A percentile compares a stretch with the other conserved stretches of the same genome.
These are phyloP conservation scores for Bergia puertoricense DNA, from an alignment of 92 coral and sea anemone species.

Conservation along the genomic window DNA sequence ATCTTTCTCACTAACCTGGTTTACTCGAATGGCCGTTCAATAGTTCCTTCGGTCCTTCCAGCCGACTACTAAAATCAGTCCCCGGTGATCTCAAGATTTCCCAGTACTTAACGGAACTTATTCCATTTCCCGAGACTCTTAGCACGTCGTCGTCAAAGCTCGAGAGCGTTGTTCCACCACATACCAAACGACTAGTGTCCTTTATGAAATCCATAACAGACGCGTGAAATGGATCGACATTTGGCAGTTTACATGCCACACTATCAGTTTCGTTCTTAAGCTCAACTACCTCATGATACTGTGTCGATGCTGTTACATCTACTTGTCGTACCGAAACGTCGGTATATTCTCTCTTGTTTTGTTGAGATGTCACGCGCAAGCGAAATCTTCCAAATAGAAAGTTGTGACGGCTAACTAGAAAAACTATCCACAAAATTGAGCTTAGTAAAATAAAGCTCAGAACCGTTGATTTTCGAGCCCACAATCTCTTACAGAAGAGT, in stretches of 20 bases:
- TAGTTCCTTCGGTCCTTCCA: conserved; percentile 45
- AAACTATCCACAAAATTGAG: too few species aligned
- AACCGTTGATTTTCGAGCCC: too few species aligned
- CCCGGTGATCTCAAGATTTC: conserved; percentile 43
- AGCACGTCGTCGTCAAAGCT: conserved; percentile 57
- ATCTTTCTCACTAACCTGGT: too few species aligned
- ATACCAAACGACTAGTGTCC: conserved; percentile 9
- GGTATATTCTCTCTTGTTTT: too few species aligned
- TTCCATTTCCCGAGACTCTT: conserved; percentile 47
- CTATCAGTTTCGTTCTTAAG: background rate
- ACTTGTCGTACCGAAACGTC: too few species aligned
- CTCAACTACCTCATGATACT: too few species aligned
- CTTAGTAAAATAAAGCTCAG: too few species aligned
- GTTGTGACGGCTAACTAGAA: too few species aligned
- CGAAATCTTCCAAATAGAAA: too few species aligned
- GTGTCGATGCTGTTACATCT: too few species aligned
- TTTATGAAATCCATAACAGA: conserved; percentile 15
- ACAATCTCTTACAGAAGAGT: too few species aligned
- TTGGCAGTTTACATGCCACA: conserved; percentile 35
- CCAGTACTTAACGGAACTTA: conserved; percentile 51
- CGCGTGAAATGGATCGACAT: conserved; percentile 34
- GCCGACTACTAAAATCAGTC: conserved; percentile 43
- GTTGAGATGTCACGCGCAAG: too few species aligned
- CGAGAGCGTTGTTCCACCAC: conserved; percentile 32
- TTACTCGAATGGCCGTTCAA: background rate